Evolutionary conservation across 2,888 invertebrate species (phyloP), one percentile per base, ranked within the genome.

Genomic region (Rotaria socialis): DNA sequence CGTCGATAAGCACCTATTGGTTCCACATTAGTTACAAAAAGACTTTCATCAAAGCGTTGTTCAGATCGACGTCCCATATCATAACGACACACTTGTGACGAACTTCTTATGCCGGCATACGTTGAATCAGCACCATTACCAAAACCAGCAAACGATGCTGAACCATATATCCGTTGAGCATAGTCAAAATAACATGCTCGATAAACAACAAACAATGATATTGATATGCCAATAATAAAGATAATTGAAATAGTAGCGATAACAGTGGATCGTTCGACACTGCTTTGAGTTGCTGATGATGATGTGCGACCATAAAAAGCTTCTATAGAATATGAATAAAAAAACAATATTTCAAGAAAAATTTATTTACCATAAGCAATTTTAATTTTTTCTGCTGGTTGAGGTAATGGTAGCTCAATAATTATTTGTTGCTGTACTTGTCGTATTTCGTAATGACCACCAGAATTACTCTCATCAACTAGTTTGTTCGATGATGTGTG

Each of bases 141-240:
- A 19, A 67, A 67, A 67, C 67, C 67, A 35, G 27, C 35, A 35
- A 67, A 67, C 16, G 67, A 67, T 47, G 43, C 0, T 47, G 80
- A 47, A 47, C 43, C 47, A 47, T 80, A 80, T 11, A 47, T 80
- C 47, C 80, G 80, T 47, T 80, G 43, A 11, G 10, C 19, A 80
- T 80, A 80, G 6, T 80, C 80, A 24, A 80, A 4, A 80, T 80
- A 47, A 80, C 80, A 80, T 80, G 80, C 14, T 11, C 80, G 80
- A 80, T 80, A 80, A 24, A 80, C 80, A 47, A 80, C 80, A n/a
- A 80, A 80, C 47, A 80, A 47, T 22, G 47, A 47, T n/a, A 80
- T n/a, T 11, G 80, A 80, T 47, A 80, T 80, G 24, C 80, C 80
- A 80, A 80, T 80, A 80, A 80, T 80, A 47, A 80, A 80, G 47